Conservation (phyloP, 2,888 invertebrate species). For the Dimorphilus gyrociliatus region DNA sequence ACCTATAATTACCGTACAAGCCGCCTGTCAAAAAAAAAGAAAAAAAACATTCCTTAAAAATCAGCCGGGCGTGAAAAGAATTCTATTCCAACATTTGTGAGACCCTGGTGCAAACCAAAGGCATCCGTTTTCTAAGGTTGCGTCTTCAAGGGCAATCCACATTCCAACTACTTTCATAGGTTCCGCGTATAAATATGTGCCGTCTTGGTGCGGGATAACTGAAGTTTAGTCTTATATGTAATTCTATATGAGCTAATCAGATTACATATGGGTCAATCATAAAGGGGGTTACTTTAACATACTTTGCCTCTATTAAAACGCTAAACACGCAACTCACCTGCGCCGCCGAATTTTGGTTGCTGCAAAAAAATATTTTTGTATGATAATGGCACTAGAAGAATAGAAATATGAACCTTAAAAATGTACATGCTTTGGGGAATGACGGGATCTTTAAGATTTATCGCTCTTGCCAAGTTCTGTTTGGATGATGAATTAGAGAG, state of each 20-base stretch:
- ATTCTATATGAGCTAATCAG: too few species aligned
- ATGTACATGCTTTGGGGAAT: conserved; percentile 90
- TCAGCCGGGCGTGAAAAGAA: background rate
- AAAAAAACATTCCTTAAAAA: background rate
- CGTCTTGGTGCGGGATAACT: conserved; percentile 51
- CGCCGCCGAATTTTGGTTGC: conserved; percentile 73
- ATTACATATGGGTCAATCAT: too few species aligned
- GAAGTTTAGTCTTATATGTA: too few species aligned
- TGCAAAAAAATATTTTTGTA: conserved; percentile 17
- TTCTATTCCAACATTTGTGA: conserved; percentile 59
- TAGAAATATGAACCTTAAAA: conserved; percentile 49
- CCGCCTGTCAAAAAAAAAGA: conserved; percentile 15
- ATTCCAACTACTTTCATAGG: conserved; percentile 55
- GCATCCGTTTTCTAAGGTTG: conserved; percentile 80
- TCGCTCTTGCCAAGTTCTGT: conserved; percentile 49
- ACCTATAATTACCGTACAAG: conserved; percentile 37
- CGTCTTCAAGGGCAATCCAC: conserved; percentile 91
- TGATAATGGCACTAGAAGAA: conserved; percentile 1
- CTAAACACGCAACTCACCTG: conserved; percentile 45
- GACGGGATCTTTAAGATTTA: conserved; percentile 61
- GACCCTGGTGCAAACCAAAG: conserved; percentile 80
- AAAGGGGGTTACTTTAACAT: too few species aligned
- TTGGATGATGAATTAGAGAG: conserved; percentile 4
- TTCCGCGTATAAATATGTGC: conserved; percentile 67
- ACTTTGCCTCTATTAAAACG: background rate